phyloP scores from a whole-genome alignment of 64 coral and sea anemone species.

The Anthopleura sola region DNA sequence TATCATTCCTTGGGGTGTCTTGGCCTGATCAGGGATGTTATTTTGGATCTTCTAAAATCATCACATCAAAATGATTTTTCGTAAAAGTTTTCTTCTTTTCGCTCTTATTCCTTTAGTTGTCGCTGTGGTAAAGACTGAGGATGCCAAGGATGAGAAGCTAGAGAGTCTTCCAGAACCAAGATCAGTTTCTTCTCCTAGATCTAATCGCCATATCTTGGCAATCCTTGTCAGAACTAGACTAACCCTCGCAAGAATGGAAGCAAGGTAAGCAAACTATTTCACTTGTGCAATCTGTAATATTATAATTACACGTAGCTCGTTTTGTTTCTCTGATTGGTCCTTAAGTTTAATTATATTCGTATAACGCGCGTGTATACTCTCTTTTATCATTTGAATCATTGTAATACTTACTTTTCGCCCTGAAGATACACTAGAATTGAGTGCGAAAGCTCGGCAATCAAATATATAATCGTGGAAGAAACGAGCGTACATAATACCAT shows the following conservation, averaged over 20 bases:
- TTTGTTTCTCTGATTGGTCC: too few relatives aligned
- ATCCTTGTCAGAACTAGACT: background rate
- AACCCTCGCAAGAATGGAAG: background rate
- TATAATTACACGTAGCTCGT: too few relatives aligned
- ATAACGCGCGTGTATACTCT: too few relatives aligned
- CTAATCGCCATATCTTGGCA: background rate
- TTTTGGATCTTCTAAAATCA: background rate
- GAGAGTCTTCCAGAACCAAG: background rate
- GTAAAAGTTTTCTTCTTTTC: background rate
- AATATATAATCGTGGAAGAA: too few relatives aligned
- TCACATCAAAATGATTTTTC: background rate
- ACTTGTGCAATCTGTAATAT: background rate
- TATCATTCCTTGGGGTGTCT: background rate
- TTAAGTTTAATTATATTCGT: too few relatives aligned
- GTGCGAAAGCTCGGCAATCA: too few relatives aligned
- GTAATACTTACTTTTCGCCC: too few relatives aligned
- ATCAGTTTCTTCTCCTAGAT: too few relatives aligned
- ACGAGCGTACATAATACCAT: too few relatives aligned
- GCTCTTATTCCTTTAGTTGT: background rate
- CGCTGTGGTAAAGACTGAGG: background rate
- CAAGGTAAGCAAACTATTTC: background rate
- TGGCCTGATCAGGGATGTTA: background rate
- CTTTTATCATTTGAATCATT: too few relatives aligned
- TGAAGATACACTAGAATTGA: too few relatives aligned
- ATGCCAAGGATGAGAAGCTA: background rate